These are phyloP conservation scores for Serinus canaria DNA, from an alignment of 2,113 vertebrate genomes.

Conservation along the genomic window DNA sequence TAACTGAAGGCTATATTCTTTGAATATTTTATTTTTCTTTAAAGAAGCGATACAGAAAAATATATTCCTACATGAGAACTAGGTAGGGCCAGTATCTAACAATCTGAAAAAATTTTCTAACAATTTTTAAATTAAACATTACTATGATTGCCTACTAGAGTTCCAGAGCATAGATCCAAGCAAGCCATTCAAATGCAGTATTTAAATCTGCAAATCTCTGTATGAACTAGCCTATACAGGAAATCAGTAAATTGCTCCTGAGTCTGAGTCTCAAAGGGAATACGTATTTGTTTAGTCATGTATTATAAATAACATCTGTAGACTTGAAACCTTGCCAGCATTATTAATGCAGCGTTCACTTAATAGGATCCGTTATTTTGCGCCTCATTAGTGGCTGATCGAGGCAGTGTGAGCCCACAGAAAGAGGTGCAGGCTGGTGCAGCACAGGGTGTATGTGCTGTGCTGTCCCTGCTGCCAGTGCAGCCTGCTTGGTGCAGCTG, in stretches of 20 bases:
- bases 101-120: not conserved
- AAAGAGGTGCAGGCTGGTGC: accelerated
- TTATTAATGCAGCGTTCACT: slow-evolving; percentile 25
- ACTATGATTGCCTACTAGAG: not conserved
- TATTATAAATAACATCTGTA: slow-evolving; percentile 62
- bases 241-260: slow-evolving; percentile 61
- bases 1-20: not conserved
- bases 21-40: not conserved
- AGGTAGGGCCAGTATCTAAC: not conserved
- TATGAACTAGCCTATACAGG: slow-evolving; percentile 37
- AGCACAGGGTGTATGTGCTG: not conserved
- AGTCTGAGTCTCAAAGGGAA: slow-evolving; percentile 41
- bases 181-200: not conserved
- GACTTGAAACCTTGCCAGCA: slow-evolving; percentile 10
- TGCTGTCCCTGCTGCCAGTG: not conserved
- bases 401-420: not conserved
- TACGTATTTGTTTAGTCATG: slow-evolving; percentile 51
- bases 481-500: not conserved
- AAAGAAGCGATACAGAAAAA: not conserved
- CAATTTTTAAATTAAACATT: not conserved
- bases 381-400: not conserved
- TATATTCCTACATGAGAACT: not conserved
- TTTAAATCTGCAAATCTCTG: slow-evolving; percentile 30
- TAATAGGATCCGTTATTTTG: not conserved
- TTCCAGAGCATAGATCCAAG: not conserved